A percentile compares a stretch with the other conserved stretches of the same genome.
Conservation (phyloP, 2,888 invertebrate genomes). For the Catocala nupta region DNA sequence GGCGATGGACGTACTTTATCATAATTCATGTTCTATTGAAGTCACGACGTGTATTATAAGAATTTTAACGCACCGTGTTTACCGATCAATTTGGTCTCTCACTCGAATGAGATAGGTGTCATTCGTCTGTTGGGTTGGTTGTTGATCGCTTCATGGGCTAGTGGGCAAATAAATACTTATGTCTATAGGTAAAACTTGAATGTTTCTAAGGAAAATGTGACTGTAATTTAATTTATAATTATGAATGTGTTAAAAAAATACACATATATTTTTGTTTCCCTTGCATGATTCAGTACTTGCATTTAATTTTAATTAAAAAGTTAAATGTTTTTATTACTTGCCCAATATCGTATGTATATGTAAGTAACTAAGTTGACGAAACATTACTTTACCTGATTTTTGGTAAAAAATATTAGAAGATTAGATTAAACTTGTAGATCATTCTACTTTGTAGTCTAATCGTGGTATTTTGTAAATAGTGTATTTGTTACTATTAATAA, state of each 20-base stretch:
- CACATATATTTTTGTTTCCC: constrained; percentile 26
- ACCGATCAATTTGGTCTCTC: constrained; percentile 47
- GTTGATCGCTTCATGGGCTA: constrained; percentile 39
- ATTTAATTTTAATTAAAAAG: constrained; percentile 33
- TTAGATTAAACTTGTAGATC: constrained; percentile 53
- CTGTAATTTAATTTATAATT: constrained; percentile 43
- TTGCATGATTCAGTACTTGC: constrained; percentile 32
- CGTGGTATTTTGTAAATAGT: constrained; percentile 81
- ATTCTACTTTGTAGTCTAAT: constrained; percentile 64
- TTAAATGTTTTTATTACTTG: constrained; percentile 35
- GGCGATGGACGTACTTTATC: neutral
- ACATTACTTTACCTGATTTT: constrained; percentile 40
- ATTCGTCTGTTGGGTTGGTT: constrained; percentile 28
- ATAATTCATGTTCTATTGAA: constrained; percentile 30
- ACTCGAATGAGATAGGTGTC: constrained; percentile 32
- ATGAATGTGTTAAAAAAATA: constrained; percentile 19
- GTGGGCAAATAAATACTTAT: constrained; percentile 47
- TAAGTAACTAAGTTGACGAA: constrained; percentile 35
- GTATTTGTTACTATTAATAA: constrained; percentile 68
- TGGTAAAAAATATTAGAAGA: constrained; percentile 39
- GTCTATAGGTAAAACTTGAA: constrained; percentile 40
- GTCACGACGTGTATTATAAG: constrained; percentile 58
- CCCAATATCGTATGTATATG: constrained; percentile 29
- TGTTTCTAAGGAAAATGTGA: constrained; percentile 36
- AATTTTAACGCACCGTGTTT: constrained; percentile 54